Percentiles rank a stretch among this genome's conserved stretches.
These are phyloP conservation scores for Mesocentrotus franciscanus DNA, from an alignment of 53 echinoderm and acorn worm genomes.

Conservation along the genomic window DNA sequence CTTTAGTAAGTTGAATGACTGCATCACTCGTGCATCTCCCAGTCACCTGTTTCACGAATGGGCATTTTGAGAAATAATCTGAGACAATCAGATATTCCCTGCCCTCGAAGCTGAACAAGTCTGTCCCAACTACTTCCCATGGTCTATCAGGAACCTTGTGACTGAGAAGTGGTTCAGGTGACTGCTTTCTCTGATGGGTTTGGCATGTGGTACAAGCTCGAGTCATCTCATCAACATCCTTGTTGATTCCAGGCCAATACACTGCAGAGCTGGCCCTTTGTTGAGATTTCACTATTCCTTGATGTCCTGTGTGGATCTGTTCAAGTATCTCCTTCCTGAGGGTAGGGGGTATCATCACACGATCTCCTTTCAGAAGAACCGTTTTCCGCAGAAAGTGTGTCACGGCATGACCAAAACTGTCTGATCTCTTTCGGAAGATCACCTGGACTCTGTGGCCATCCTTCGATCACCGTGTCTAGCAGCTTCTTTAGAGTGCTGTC, in stretches of 20 bases:
- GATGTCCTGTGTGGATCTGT: neutral
- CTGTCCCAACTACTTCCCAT: slow-evolving; percentile 72
- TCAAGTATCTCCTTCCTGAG: neutral
- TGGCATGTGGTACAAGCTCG: slow-evolving; percentile 66
- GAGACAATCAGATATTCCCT: slow-evolving; percentile 67
- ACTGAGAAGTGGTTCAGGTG: slow-evolving; percentile 54
- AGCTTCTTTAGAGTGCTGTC: slow-evolving; percentile 33
- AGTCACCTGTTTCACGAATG: slow-evolving; percentile 63
- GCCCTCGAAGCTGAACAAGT: slow-evolving; percentile 68
- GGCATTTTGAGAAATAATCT: slow-evolving; percentile 73
- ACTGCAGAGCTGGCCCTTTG: neutral
- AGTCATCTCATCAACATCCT: slow-evolving; percentile 7
- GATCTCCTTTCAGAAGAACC: slow-evolving; percentile 67
- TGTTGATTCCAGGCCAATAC: neutral
- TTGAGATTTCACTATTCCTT: neutral
- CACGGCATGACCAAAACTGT: slow-evolving; percentile 72
- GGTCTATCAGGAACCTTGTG: slow-evolving; percentile 69
- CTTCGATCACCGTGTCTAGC: neutral
- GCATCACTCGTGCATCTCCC: slow-evolving; percentile 53
- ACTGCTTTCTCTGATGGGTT: slow-evolving; percentile 55
- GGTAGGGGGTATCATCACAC: slow-evolving; percentile 63
- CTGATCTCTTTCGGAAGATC: slow-evolving; percentile 53
- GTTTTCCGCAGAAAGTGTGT: slow-evolving; percentile 67
- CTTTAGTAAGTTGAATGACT: slow-evolving; percentile 38
- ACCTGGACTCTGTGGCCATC: slow-evolving; percentile 60